These are phyloP conservation scores for Melanostigma gelatinosum DNA, from an alignment of 2,113 vertebrate species.

Conservation along the genomic window DNA sequence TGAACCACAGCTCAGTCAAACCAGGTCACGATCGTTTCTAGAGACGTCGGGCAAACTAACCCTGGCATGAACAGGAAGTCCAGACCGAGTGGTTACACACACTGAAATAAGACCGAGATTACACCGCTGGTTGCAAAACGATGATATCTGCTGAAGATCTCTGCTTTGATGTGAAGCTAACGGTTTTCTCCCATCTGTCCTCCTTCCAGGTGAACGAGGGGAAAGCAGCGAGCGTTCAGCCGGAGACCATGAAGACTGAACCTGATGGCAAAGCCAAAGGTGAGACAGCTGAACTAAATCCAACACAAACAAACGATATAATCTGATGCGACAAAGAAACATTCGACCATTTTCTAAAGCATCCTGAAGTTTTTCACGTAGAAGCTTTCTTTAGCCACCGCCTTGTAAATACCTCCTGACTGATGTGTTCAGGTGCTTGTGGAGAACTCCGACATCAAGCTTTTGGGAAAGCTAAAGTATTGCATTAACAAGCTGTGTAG, in stretches of 20 bases:
- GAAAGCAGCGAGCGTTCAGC: slow-evolving; percentile 84
- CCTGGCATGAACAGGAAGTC: not conserved
- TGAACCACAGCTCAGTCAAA: not conserved
- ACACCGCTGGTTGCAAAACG: accelerated
- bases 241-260: slow-evolving; percentile 91
- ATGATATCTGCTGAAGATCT: no score
- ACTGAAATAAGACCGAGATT: not conserved
- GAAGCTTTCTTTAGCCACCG: no score
- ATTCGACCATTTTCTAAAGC: no score
- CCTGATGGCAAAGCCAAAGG: slow-evolving; percentile 91
- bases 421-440: slow-evolving; percentile 17
- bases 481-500: not conserved
- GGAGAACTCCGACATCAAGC: not conserved
- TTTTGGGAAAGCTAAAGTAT: not conserved
- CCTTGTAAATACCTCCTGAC: not conserved
- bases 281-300: slow-evolving; percentile 67
- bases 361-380: no score
- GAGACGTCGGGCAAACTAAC: not conserved
- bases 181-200: not conserved
- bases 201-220: slow-evolving; percentile 84
- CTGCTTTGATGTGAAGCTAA: not conserved
- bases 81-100: not conserved
- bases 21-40: not conserved
- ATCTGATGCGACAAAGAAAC: not conserved
- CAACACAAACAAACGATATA: not conserved